phyloP scores from a whole-genome alignment of 2,113 vertebrate species.

The Fulica atra region DNA sequence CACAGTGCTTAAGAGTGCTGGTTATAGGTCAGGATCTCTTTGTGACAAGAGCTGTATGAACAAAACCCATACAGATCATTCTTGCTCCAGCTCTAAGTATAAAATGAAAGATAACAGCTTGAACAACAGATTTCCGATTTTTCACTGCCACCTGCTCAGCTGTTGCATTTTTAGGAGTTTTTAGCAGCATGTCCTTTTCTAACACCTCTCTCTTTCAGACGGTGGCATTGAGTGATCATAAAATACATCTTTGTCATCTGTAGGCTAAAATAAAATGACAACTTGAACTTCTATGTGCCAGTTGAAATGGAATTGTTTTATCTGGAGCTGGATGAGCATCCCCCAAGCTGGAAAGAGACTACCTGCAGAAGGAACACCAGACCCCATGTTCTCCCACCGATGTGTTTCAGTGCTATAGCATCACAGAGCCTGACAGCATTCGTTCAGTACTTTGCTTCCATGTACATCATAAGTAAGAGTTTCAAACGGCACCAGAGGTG shows the following conservation, averaged over 20 bases:
- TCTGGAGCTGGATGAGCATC: not conserved
- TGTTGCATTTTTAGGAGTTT: not conserved
- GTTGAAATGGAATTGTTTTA: not conserved
- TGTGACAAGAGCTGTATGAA: not conserved
- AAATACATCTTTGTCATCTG: not conserved
- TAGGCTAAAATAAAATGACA: not conserved
- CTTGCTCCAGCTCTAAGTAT: not conserved
- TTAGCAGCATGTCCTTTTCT: not conserved
- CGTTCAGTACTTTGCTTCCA: not conserved
- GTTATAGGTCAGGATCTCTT: not conserved
- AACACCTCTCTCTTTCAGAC: not conserved
- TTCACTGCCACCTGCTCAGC: not conserved
- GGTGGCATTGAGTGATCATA: not conserved
- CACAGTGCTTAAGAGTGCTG: not conserved
- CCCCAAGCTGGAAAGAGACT: not conserved
- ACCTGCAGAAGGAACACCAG: not conserved
- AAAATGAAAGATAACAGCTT: not conserved
- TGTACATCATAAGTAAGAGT: not conserved
- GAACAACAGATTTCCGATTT: not conserved
- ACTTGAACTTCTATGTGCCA: not conserved
- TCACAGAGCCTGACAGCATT: not conserved
- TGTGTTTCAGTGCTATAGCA: not conserved
- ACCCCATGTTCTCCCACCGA: not conserved
- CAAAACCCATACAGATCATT: not conserved
- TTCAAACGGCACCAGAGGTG: accelerated